Evolutionary conservation across 2,113 vertebrate genomes (phyloP).

Genomic region (Saiga tatarica): DNA sequence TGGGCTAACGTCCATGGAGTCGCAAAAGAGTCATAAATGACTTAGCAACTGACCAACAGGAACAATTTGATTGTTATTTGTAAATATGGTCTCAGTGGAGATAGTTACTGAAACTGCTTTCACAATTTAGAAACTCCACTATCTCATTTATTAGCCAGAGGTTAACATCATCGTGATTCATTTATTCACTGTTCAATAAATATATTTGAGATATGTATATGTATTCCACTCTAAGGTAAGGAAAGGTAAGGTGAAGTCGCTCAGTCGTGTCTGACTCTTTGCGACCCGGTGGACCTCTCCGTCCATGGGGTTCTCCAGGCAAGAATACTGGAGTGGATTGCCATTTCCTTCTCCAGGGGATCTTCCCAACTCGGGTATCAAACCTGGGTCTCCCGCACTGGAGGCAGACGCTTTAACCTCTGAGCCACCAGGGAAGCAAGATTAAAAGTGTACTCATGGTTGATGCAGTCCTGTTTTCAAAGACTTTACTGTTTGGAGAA

Average conservation of each 20-base stretch:
- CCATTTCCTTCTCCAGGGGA: too few relatives aligned
- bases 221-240: background rate
- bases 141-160: background rate
- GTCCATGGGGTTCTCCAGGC: too few relatives aligned
- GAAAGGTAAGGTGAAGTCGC: too few relatives aligned
- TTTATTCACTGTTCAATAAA: background rate
- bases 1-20: background rate
- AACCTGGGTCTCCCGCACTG: too few relatives aligned
- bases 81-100: background rate
- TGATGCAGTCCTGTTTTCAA: background rate
- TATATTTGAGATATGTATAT: background rate
- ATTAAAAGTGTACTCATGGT: background rate
- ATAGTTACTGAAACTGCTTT: background rate
- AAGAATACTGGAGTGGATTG: too few relatives aligned
- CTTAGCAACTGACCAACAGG: background rate
- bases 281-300: too few relatives aligned
- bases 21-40: background rate
- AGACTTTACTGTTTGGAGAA: background rate
- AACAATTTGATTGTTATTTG: background rate
- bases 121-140: background rate
- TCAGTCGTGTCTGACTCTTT: too few relatives aligned
- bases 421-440: too few relatives aligned
- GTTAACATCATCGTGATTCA: background rate
- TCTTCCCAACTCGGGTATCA: too few relatives aligned
- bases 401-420: too few relatives aligned